These are phyloP conservation scores for Hemichromis elongatus DNA, from an alignment of 2,113 vertebrate species.

Conservation along the genomic window DNA sequence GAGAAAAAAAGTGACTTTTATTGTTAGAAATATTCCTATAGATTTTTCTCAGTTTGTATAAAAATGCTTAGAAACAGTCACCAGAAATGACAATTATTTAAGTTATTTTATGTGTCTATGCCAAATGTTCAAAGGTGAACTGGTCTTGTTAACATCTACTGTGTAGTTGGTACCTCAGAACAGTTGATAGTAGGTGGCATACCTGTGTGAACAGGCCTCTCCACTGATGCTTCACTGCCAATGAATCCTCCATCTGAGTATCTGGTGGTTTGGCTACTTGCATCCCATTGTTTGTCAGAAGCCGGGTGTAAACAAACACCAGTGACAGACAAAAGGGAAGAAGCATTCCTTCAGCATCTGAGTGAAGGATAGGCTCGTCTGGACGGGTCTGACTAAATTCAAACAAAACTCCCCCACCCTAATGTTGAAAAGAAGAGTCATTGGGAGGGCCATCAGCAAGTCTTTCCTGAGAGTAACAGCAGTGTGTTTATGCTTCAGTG, in stretches of 20 bases:
- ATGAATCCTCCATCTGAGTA: not conserved
- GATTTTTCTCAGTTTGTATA: not conserved
- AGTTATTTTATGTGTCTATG: not conserved
- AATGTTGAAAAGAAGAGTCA: constrained; percentile 1
- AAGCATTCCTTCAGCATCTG: constrained; percentile 57
- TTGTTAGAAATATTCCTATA: not conserved
- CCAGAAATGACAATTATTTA: not conserved
- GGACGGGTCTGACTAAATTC: constrained; percentile 1
- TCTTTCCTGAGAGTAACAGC: constrained; percentile 24
- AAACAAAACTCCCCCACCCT: constrained; percentile 12
- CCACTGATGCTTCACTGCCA: not conserved
- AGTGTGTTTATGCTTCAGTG: constrained; percentile 32
- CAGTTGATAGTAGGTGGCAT: not conserved
- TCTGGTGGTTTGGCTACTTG: constrained; percentile 1
- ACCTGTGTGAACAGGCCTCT: constrained; percentile 2
- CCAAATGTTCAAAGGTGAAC: not conserved
- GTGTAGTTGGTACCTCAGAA: not conserved
- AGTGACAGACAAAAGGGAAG: constrained; percentile 36
- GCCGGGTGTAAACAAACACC: constrained; percentile 58
- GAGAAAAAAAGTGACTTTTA: not conserved
- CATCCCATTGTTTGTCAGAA: constrained; percentile 28
- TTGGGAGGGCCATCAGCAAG: not conserved
- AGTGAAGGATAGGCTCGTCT: constrained; percentile 34
- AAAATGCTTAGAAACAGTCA: not conserved
- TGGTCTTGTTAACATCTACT: not conserved